Percentiles rank a stretch among this genome's conserved stretches.
phyloP scores from a whole-genome alignment of 2,113 vertebrate genomes.

The Muscicapa adusta region DNA sequence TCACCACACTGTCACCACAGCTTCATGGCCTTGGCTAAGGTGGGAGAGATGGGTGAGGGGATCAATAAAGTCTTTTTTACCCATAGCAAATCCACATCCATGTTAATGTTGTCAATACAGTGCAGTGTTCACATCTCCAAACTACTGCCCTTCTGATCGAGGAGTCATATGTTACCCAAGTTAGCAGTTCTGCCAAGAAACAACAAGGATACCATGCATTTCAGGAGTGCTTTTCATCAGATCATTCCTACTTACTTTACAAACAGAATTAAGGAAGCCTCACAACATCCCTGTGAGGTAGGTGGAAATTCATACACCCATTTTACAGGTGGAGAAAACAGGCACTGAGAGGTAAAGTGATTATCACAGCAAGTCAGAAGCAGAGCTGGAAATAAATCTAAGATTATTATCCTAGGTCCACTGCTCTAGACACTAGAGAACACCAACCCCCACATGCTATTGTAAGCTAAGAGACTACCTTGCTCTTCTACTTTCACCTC shows the following conservation, averaged over 20 bases:
- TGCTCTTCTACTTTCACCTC: constrained; percentile 39
- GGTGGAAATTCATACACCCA: constrained; percentile 45
- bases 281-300: constrained; percentile 63
- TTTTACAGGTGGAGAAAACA: constrained; percentile 62
- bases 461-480: constrained; percentile 53
- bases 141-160: neutral
- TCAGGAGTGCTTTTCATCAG: constrained; percentile 63
- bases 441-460: constrained; percentile 53
- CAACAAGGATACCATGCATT: constrained; percentile 52
- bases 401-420: constrained; percentile 34
- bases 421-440: constrained; percentile 57
- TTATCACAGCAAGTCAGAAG: constrained; percentile 56
- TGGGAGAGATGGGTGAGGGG: neutral
- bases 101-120: neutral
- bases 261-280: constrained; percentile 56
- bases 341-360: constrained; percentile 44
- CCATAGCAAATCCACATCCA: neutral
- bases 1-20: neutral
- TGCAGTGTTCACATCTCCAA: neutral
- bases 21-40: neutral
- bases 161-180: neutral
- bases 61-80: neutral
- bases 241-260: constrained; percentile 63
- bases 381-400: constrained; percentile 52
- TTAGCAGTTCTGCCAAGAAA: constrained; percentile 41